Base-by-base conservation (phyloP, 2,888 invertebrate species). In the Sarcophaga caerulescens region DNA sequence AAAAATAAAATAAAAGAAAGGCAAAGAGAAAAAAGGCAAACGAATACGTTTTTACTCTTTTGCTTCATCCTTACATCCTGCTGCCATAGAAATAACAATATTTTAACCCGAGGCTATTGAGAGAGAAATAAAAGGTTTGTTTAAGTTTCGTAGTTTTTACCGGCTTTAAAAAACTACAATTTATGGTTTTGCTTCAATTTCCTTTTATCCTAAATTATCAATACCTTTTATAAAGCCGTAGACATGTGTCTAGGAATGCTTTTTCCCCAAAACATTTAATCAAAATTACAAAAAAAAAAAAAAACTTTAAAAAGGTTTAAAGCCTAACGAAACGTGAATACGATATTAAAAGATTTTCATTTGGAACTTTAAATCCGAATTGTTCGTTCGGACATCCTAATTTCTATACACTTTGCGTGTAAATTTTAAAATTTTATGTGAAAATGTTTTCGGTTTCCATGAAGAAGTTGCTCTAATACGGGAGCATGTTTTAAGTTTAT, bases 191-290 rank as follows among this genome's bases (percentile, higher is more conserved):
- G 19, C 35, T 71, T 23, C 23, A 65, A 44, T 57, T 63, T 45
- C 71, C 63, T 71, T 63, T 79, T 60, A 73, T 68, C 21, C 68
- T 62, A 74, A 68, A 74, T 74, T 81, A 68, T 35, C 44, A 65
- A 23, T 45, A 19, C 23, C 44, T 14, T 68, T 52, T 35, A 25
- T 52, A 52, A 21, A 68, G 2, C 14, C 0, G 17, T 65, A 65
- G 10, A 17, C 17, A 65, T 65, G 65, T 25, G 10, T 2, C 25
- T 65, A 8, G 4, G 12, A 14, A 12, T 52, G 52, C 52, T 17
- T 52, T 17, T 17, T 52, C 17, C 5, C 3, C 5, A 14, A 5
- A 52, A 12, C 52, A 52, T 17, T 52, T 52, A 52, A 52, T 14
- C 52, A 1, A 52, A 52, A 52, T 14, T 14, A 14, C 14, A 47